phyloP scores from a whole-genome alignment of 2,113 vertebrate species.

The Xenopus laevis region DNA sequence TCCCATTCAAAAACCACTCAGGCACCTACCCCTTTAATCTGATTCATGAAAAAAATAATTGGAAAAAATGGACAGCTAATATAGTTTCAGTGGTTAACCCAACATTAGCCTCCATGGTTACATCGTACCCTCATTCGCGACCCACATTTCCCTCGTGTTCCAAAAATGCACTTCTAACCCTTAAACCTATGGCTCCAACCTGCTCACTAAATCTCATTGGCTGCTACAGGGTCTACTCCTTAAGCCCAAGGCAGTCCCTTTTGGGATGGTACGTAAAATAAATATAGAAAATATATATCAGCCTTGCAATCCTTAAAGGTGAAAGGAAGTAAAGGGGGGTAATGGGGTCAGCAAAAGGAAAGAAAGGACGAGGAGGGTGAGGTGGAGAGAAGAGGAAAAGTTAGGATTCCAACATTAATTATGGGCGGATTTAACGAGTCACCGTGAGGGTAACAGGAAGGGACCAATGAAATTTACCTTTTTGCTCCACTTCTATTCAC shows the following conservation, averaged over 20 bases:
- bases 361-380: slow-evolving; percentile 44
- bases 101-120: too few species aligned
- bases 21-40: too few species aligned
- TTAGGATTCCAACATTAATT: slow-evolving; percentile 72
- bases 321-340: slow-evolving; percentile 43
- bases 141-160: too few species aligned
- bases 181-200: too few species aligned
- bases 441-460: slow-evolving; percentile 80
- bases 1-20: too few species aligned
- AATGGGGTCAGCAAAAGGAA: slow-evolving; percentile 45
- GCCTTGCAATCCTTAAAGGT: slow-evolving; percentile 47
- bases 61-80: too few species aligned
- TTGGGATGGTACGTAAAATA: slow-evolving; percentile 7
- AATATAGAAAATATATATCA: slow-evolving; percentile 24
- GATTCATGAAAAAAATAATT: too few species aligned
- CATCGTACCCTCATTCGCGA: too few species aligned
- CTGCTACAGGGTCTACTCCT: not conserved
- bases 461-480: slow-evolving; percentile 93
- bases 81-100: too few species aligned
- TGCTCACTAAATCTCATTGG: too few species aligned
- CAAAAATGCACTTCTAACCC: too few species aligned
- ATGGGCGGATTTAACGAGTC: slow-evolving; percentile 76
- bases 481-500: slow-evolving; percentile 99
- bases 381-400: slow-evolving; percentile 59
- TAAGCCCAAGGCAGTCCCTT: slow-evolving; percentile 2